Conservation (phyloP, 2,888 invertebrate species). For the Cantharis lateralis region DNA sequence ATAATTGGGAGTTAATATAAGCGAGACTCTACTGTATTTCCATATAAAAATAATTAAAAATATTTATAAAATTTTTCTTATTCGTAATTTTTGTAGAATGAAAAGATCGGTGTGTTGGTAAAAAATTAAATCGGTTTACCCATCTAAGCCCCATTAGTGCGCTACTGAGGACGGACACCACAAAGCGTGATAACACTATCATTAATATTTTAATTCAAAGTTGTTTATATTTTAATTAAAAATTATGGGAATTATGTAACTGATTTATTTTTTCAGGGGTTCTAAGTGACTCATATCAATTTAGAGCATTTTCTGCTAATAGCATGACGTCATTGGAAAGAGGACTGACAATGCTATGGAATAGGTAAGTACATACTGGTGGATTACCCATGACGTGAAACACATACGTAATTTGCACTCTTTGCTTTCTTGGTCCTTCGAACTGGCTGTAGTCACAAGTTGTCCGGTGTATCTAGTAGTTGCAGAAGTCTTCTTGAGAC, state of each 20-base stretch:
- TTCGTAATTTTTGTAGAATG: no score
- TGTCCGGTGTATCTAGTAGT: not conserved
- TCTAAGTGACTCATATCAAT: not conserved
- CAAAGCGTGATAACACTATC: not conserved
- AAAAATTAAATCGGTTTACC: no score
- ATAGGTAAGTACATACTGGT: not conserved
- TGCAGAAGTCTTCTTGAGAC: slow-evolving; percentile 19
- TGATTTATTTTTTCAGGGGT: not conserved
- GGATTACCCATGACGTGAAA: not conserved
- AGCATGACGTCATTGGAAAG: not conserved
- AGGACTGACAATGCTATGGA: not conserved
- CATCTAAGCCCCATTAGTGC: no score
- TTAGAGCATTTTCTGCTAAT: not conserved
- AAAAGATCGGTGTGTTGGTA: no score
- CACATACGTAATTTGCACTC: not conserved
- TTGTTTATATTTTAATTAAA: not conserved
- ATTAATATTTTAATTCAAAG: not conserved
- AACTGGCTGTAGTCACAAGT: not conserved
- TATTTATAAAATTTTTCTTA: no score
- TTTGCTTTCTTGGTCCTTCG: not conserved
- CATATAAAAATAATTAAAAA: no score
- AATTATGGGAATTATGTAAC: not conserved
- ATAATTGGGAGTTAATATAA: no score
- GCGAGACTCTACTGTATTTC: no score
- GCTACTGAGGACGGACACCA: not conserved